Conservation (phyloP, 2,888 invertebrate genomes). For the Agrotis exclamationis region DNA sequence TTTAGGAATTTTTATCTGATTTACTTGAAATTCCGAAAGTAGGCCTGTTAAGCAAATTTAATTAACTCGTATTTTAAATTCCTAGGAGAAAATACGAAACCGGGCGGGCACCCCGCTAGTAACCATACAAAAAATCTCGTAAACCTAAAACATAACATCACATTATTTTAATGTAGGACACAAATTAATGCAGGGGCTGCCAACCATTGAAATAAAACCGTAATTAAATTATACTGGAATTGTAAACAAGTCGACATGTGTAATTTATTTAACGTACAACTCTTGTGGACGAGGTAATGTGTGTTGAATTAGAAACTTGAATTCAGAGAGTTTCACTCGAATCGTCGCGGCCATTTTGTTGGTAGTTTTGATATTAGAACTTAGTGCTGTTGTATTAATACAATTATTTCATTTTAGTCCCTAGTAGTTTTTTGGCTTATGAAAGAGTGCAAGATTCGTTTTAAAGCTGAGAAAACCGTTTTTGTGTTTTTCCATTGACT, state of each 20-base stretch:
- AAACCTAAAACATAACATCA: constrained; percentile 30
- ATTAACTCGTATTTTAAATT: no score
- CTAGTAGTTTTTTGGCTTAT: constrained; percentile 1
- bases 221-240: constrained; percentile 66
- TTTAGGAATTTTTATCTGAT: no score
- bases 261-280: constrained; percentile 66
- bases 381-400: constrained; percentile 21
- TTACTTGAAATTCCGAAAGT: no score
- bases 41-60: no score
- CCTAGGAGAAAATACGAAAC: no score
- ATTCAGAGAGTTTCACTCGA: constrained; percentile 37
- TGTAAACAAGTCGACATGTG: constrained; percentile 63
- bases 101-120: not conserved
- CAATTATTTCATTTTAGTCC: constrained; percentile 18
- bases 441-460: no score
- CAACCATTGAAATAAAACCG: constrained; percentile 68
- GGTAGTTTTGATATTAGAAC: constrained; percentile 39
- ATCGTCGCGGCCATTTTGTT: constrained; percentile 44
- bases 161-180: constrained; percentile 37
- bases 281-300: constrained; percentile 59
- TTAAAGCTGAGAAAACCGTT: no score
- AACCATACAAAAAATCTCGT: constrained; percentile 7
- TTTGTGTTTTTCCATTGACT: not conserved
- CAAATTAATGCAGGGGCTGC: constrained; percentile 51
- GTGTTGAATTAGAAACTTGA: constrained; percentile 55